Evolutionary conservation across 2,113 vertebrate genomes (phyloP).

Genomic region (Perca schrenkii): DNA sequence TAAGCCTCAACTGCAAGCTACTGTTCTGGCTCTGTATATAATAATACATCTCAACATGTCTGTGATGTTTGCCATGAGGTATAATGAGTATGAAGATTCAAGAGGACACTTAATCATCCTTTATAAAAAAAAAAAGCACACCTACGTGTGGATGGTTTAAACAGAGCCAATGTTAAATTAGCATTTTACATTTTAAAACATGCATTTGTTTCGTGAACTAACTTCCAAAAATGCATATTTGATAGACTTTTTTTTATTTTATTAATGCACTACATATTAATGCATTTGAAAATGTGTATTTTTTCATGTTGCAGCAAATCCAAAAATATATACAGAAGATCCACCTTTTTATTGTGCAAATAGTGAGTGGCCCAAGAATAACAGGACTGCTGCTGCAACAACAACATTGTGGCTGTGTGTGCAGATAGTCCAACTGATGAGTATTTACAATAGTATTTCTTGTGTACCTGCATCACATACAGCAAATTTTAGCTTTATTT

Average conservation of each 20-base stretch:
- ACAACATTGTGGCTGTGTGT: not conserved
- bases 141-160: not conserved
- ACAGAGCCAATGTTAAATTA: not conserved
- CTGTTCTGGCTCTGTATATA: not conserved
- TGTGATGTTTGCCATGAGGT: not conserved
- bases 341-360: no score
- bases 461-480: not conserved
- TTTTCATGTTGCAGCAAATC: not conserved
- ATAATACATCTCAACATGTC: not conserved
- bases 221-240: not conserved
- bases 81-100: not conserved
- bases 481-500: constrained; percentile 14
- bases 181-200: not conserved
- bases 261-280: not conserved
- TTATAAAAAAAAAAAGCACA: not conserved
- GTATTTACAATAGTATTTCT: not conserved
- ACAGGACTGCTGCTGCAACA: constrained; percentile 9
- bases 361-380: not conserved
- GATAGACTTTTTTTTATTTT: not conserved
- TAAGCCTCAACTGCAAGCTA: not conserved
- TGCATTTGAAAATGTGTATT: not conserved
- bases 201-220: not conserved
- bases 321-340: not conserved
- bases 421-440: not conserved
- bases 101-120: not conserved